Base-by-base conservation (phyloP, 2,888 invertebrate genomes). In the Dasysyrphus albostriatus region DNA sequence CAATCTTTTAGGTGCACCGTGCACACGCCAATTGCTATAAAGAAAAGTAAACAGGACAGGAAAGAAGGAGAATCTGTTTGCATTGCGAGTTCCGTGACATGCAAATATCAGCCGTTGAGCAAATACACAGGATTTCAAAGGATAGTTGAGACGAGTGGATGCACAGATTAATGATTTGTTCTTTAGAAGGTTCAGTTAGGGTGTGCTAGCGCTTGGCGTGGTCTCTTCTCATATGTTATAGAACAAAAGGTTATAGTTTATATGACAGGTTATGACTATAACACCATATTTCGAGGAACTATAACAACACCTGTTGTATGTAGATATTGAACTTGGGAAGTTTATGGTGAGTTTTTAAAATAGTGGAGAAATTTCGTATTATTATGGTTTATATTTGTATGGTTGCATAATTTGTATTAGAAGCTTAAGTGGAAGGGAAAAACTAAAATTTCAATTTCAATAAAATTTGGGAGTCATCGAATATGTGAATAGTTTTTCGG, bases 51-150 rank as follows among this genome's bases (percentile, higher is more conserved):
- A 81, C 84, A 85, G 44, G 42, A 81, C 84, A 85, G 44, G 42
- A 73, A 73, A 81, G 65, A 76, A 54, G 80, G 65, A 65, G 65
- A 70, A 56, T 65, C 70, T 80, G 72, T 84, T 80, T 80, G 84
- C 67, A 42, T 42, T 49, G 47, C 34, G 76, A 77, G 76, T 81
- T 77, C 81, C 81, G 73, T 81, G 81, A 59, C 81, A 81, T 85
- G 84, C 81, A 85, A 81, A 81, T 81, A 85, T 81, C 72, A 85
- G 69, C 81, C 81, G 65, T 77, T 76, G 24, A 73, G 76, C 76
- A 85, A 81, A 81, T 74, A 81, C 54, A 51, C 56, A 44, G 54
- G 49, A 72, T 77, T 85, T 77, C 70, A 76, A 76, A 77, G 77
- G 77, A 77, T 67, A 81, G 73, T 56, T 69, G 67, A 76, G 67